These are phyloP conservation scores for Notolepis coatsorum DNA, from an alignment of 2,797 vertebrate genomes.

Conservation along the genomic window DNA sequence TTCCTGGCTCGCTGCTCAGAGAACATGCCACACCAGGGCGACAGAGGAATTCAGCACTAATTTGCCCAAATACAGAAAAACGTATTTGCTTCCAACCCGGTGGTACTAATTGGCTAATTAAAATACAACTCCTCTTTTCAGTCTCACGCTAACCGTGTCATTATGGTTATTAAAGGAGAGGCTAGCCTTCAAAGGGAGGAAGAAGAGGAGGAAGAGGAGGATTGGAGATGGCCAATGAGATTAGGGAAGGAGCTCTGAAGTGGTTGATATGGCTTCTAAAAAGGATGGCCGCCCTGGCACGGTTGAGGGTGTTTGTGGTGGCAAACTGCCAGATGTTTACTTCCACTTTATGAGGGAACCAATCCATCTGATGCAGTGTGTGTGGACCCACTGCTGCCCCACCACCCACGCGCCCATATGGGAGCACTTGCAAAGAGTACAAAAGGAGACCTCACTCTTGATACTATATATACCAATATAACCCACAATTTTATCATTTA, in stretches of 20 bases:
- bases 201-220: conserved; percentile 25
- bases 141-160: conserved; percentile 1
- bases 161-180: conserved; percentile 13
- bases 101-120: conserved; percentile 27
- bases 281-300: conserved; percentile 30
- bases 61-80: conserved; percentile 36
- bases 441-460: neutral
- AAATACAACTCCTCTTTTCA: conserved; percentile 29
- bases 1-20: conserved; percentile 21
- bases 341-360: conserved; percentile 36
- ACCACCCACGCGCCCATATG: conserved; percentile 12
- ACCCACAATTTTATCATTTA: too few species aligned
- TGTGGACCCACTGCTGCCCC: conserved; percentile 8
- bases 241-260: conserved; percentile 62
- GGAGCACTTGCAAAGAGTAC: conserved; percentile 7
- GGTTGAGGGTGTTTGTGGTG: conserved; percentile 29
- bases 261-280: conserved; percentile 44
- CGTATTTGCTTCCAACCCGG: conserved; percentile 22
- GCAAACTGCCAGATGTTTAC: conserved; percentile 46
- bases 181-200: conserved; percentile 16
- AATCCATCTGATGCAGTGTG: conserved; percentile 34
- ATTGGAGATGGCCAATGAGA: conserved; percentile 51
- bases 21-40: conserved; percentile 14
- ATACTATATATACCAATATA: too few species aligned
- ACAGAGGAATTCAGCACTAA: conserved; percentile 31